Evolutionary conservation across 2,113 vertebrate species (phyloP), one percentile per base, ranked within the genome.

Genomic region (Hystrix cristata): DNA sequence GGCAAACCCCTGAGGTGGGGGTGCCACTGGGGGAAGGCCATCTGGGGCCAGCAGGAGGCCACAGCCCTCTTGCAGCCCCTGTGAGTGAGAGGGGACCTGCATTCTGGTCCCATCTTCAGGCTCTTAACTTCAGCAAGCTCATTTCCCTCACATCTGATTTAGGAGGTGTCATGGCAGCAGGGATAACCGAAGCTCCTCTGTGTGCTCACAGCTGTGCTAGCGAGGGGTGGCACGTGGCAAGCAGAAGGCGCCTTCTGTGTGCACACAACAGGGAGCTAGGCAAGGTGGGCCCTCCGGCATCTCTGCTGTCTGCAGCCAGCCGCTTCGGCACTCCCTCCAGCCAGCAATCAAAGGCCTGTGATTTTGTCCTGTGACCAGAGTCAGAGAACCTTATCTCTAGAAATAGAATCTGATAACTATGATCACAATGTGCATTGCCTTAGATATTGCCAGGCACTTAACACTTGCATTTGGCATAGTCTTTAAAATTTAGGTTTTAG

Each of bases 341-440:
- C 38, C 38, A 38, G 38, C 38, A 38, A 38, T 38, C 38, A 38
- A 29, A 23, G n/a, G 23, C 21, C 7, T 21, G 2, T 0, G 7
- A 0, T 34, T 64, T 79, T 38, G 34, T 34, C 55, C 72, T 38
- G 2, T 1, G 2, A 57, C 34, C 48, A 55, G 38, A 67, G 16
- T n/a, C 71, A 13, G 60, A 60, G 51, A 10, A 82, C 11, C 48
- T 34, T 23, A 1, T 21, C 25, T 43, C 7, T 16, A 29, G 81
- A 55, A 43, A n/a, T 0, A 23, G 79, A 38, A 6, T n/a, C 27
- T 55, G 6, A 25, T n/a, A n/a, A 82, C 29, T 51, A 53, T 4
- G 1, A 4, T 2, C 25, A 31, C 0, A 53, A 53, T 4, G 1
- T 0, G 12, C 5, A 0, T 18, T 43, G 3, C 51, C 0, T 69